Percentiles rank a stretch among this genome's conserved stretches.
Evolutionary conservation across 2,888 invertebrate species (phyloP).

Genomic region (Xylocampa areola): DNA sequence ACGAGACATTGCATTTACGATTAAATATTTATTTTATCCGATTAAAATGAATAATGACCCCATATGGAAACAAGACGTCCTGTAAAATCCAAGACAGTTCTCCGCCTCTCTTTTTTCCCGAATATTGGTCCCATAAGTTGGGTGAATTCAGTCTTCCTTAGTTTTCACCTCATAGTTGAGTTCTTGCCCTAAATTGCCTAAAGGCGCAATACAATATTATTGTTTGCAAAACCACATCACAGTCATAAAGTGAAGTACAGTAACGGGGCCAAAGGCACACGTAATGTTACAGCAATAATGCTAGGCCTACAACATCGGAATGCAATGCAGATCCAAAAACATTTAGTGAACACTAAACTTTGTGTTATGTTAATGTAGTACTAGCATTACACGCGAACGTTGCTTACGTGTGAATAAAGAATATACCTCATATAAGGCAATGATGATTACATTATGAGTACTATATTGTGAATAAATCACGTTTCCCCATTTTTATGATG

Average conservation of each 20-base stretch:
- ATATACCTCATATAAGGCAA: constrained; percentile 9
- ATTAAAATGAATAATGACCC: no score
- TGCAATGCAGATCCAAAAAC: background rate
- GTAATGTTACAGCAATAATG: constrained; percentile 5
- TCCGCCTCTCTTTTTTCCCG: no score
- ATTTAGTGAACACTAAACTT: no score
- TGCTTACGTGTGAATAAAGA: background rate
- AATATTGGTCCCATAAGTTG: no score
- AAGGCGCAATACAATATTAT: background rate
- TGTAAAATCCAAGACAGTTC: no score
- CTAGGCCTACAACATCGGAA: background rate
- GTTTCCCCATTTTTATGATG: constrained; percentile 38
- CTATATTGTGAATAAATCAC: constrained; percentile 34
- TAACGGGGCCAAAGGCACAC: constrained; percentile 17
- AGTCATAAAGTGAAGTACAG: background rate
- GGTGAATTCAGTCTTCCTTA: no score
- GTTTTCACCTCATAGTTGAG: no score
- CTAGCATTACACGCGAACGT: background rate
- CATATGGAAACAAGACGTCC: no score
- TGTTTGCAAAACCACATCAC: constrained; percentile 13
- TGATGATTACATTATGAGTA: constrained; percentile 33
- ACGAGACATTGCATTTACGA: no score
- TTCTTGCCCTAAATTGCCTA: no score
- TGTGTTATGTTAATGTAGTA: background rate
- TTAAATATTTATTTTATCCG: no score